Percentiles rank a stretch among this genome's conserved stretches.
phyloP scores from a whole-genome alignment of 1,140 invertebrate species.

The Bombus waltoni region DNA sequence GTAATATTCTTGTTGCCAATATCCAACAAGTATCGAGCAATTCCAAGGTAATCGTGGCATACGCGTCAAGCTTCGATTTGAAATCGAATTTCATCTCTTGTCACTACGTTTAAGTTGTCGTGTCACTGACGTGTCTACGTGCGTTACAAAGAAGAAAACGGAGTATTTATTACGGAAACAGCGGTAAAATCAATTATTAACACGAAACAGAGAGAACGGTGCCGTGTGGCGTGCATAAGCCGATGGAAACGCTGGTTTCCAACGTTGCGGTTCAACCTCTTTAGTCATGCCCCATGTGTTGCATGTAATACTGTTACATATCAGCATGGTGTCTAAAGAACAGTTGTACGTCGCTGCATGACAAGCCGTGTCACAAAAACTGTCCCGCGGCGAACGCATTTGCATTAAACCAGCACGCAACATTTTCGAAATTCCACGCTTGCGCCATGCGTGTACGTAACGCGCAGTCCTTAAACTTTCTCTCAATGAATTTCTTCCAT shows the following conservation, averaged over 20 bases:
- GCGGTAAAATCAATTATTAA: constrained; percentile 28
- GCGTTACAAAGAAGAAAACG: not conserved
- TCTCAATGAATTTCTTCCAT: constrained; percentile 19
- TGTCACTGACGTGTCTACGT: no score
- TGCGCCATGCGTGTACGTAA: not conserved
- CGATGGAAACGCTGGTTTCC: constrained; percentile 7
- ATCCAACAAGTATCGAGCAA: not conserved
- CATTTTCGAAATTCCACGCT: constrained; percentile 37
- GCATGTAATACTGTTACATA: constrained; percentile 41
- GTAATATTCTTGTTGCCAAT: not conserved
- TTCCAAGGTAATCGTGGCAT: not conserved
- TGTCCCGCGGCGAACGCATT: constrained; percentile 9
- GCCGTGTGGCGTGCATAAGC: constrained; percentile 11
- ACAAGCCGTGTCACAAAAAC: constrained; percentile 21
- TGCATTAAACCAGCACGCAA: not conserved
- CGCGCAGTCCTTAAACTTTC: not conserved
- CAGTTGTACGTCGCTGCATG: constrained; percentile 17
- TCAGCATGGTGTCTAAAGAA: constrained; percentile 32
- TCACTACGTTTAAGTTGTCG: not conserved
- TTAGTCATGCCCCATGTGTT: constrained; percentile 43
- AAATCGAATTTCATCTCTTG: not conserved
- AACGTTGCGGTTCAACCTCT: constrained; percentile 29
- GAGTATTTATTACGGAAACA: constrained; percentile 5
- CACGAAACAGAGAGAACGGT: constrained; percentile 8
- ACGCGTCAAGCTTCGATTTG: not conserved